A percentile compares a stretch with the other conserved stretches of the same genome.
Conservation (phyloP, 2,797 vertebrate genomes). For the Dermochelys coriacea region DNA sequence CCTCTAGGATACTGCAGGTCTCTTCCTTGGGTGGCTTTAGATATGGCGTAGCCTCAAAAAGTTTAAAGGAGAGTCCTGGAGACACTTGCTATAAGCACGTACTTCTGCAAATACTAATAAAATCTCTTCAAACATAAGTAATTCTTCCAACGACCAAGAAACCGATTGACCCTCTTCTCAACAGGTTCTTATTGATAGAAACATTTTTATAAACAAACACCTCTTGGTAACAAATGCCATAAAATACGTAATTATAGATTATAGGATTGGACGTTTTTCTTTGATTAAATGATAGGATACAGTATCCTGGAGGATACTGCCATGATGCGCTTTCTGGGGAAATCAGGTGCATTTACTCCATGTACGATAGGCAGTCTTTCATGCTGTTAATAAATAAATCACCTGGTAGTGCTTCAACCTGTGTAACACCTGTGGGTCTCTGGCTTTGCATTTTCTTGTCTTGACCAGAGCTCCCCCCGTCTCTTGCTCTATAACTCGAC, state of each 20-base stretch:
- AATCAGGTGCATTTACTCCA: slow-evolving; percentile 70
- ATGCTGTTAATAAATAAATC: slow-evolving; percentile 74
- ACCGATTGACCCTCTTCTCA: slow-evolving; percentile 11
- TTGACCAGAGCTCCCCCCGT: background rate
- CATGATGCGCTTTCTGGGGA: slow-evolving; percentile 58
- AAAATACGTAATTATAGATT: slow-evolving; percentile 77
- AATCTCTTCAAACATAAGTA: background rate
- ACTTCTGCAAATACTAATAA: rapidly evolving
- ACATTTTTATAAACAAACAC: slow-evolving; percentile 74
- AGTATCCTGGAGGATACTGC: no score
- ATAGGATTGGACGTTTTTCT: slow-evolving; percentile 75
- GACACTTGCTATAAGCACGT: background rate
- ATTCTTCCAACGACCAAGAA: background rate
- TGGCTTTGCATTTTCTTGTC: slow-evolving; percentile 25
- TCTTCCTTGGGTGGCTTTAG: background rate
- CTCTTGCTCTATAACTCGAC: background rate
- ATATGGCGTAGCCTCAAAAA: background rate
- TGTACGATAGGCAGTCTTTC: slow-evolving; percentile 60
- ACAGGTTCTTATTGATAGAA: slow-evolving; percentile 62
- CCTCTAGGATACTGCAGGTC: background rate
- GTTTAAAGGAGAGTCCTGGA: background rate
- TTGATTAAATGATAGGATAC: slow-evolving; percentile 66
- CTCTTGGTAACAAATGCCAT: slow-evolving; percentile 69
- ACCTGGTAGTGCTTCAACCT: slow-evolving; percentile 44
- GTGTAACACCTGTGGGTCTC: slow-evolving; percentile 58